phyloP scores from a whole-genome alignment of 23 tunicate species.

The Phallusia fumigata region DNA sequence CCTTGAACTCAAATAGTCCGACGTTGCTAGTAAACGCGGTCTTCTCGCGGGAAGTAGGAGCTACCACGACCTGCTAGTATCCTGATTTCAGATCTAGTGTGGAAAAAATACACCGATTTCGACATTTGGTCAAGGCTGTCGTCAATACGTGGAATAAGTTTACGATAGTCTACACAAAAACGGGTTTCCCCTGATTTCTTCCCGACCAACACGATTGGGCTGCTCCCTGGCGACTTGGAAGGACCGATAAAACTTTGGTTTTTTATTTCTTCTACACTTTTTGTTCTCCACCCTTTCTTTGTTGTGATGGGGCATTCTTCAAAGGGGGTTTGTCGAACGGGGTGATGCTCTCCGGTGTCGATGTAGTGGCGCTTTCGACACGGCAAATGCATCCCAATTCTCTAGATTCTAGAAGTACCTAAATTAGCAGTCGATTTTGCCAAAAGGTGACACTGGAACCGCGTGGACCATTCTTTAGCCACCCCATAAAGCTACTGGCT shows the following conservation, averaged over 20 bases:
- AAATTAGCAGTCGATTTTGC: neutral
- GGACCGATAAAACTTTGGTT: neutral
- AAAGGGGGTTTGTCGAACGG: too few species aligned
- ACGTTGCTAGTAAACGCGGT: slow-evolving; percentile 1
- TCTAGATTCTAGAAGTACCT: too few species aligned
- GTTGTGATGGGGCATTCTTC: neutral
- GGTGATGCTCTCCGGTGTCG: too few species aligned
- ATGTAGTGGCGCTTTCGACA: neutral
- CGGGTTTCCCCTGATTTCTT: too few species aligned
- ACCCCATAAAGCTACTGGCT: too few species aligned
- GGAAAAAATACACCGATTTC: neutral
- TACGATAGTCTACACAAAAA: too few species aligned
- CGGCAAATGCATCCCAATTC: too few species aligned
- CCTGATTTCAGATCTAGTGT: slow-evolving; percentile 2
- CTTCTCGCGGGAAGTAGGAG: too few species aligned
- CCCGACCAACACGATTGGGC: neutral
- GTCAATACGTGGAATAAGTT: slow-evolving; percentile 1
- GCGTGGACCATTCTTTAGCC: too few species aligned
- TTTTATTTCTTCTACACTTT: neutral
- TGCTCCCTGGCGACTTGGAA: neutral
- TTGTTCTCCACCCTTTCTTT: neutral
- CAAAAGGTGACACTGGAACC: neutral
- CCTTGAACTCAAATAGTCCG: slow-evolving; percentile 10
- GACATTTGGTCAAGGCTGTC: too few species aligned
- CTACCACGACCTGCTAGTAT: slow-evolving; percentile 3